Evolutionary conservation across 2,888 invertebrate species (phyloP).

Genomic region (Zelleria hepariella): DNA sequence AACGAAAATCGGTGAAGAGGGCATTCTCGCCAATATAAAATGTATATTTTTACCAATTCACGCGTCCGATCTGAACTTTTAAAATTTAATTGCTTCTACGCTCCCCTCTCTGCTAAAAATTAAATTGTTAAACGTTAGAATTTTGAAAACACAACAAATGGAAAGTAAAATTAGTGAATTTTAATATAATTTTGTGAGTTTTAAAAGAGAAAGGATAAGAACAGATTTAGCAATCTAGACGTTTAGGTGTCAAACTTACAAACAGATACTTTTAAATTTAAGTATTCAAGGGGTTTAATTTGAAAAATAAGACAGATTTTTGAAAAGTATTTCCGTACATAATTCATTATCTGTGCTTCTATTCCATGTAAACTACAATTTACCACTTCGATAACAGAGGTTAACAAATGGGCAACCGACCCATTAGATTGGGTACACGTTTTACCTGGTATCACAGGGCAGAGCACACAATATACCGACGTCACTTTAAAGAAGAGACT

Average conservation of each 20-base stretch:
- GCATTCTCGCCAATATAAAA: slow-evolving; percentile 38
- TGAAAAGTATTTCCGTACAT: not conserved
- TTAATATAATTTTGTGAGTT: slow-evolving; percentile 5
- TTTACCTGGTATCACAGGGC: no score
- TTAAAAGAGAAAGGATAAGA: slow-evolving; percentile 7
- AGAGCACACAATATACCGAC: not conserved
- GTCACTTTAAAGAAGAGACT: no score
- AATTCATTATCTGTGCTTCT: not conserved
- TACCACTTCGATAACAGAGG: no score
- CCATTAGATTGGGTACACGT: no score
- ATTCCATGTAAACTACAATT: no score
- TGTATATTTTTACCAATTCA: slow-evolving; percentile 54
- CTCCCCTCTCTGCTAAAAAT: slow-evolving; percentile 70
- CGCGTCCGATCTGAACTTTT: slow-evolving; percentile 40
- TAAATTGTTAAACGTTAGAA: slow-evolving; percentile 57
- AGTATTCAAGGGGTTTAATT: not conserved
- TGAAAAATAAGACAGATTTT: not conserved
- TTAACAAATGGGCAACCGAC: no score
- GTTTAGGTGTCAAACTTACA: not conserved
- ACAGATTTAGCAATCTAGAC: not conserved
- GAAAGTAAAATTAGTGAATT: slow-evolving; percentile 2
- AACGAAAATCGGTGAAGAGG: slow-evolving; percentile 28
- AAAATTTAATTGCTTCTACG: slow-evolving; percentile 56
- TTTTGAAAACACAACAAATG: slow-evolving; percentile 23
- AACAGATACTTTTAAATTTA: not conserved